Evolutionary conservation across 2,113 vertebrate species (phyloP).

Genomic region (human (Homo sapiens)): DNA sequence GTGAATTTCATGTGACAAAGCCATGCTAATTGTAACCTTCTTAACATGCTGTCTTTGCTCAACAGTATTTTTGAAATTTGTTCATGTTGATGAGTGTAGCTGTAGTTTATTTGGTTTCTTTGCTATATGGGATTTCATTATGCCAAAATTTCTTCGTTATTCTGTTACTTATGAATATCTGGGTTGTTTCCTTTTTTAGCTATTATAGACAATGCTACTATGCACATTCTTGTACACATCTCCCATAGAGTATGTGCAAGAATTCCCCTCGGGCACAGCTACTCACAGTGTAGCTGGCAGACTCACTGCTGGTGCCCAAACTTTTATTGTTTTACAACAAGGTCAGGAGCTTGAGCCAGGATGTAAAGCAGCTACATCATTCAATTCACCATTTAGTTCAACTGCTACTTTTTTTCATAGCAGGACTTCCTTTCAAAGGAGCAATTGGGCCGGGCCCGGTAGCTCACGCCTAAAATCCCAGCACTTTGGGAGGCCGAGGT

Average conservation of each 20-base stretch:
- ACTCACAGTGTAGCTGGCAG: no score
- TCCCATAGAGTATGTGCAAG: background rate
- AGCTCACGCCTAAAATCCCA: no score
- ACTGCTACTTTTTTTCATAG: background rate
- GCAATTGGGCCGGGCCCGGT: background rate
- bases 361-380: background rate
- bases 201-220: background rate
- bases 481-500: no score
- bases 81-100: background rate
- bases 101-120: background rate
- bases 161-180: background rate
- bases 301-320: background rate
- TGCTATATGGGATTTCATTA: background rate
- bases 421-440: background rate
- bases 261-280: background rate
- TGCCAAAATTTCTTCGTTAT: background rate
- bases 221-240: background rate
- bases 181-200: background rate
- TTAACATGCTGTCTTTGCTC: background rate
- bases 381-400: background rate
- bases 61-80: background rate
- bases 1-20: background rate
- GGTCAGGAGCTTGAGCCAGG: background rate
- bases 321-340: background rate
- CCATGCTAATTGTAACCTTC: background rate